Evolutionary conservation across 2,113 vertebrate genomes (phyloP), one percentile per base, ranked within the genome.

Genomic region (Sylvia atricapilla): DNA sequence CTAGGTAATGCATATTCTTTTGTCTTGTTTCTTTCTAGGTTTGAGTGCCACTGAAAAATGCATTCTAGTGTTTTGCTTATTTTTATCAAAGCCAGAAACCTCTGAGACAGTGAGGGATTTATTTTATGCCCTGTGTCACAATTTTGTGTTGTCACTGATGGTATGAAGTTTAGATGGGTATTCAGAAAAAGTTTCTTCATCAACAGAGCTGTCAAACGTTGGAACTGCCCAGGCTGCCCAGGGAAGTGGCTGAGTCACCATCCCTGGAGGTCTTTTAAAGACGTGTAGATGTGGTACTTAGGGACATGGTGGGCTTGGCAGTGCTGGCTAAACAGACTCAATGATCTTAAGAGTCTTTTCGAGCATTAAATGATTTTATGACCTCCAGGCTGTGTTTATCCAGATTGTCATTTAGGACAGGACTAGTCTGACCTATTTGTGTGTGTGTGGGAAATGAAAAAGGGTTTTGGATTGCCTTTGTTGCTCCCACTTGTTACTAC

Each of bases 231-330:
- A 53, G 9, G 19, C 68, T 84, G 22, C 39, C 22, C 11, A 43
- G 55, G 21, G 14, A 44, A 66, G 18, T 47, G 41, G 10, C 15
- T 15, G 23, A 64, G 33, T 84, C 35, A 56, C 20, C 27, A 27
- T 33, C 10, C 35, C 59, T 55, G 20, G 7, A 72, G 10, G 23
- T 50, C 55, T 59, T 82, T 67, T 31, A 41, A 60, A 90, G 37
- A 22, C 0, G 0, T 35, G 15, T 44, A 62, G 9, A 13, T 12
- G 2, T 50, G 17, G 20, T 2, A 2, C 63, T 66, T 31, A 58
- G 22, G 13, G 25, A 59, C 7, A 6, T 60, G 55, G 12, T 43
- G 13, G 6, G n/a, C 39, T 59, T 84, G 35, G 23, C 53, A 83
- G 47, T 49, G 24, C 13, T 67, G 21, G 17, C 11, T 67, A 55